Conservation (phyloP, 2,113 vertebrate species). For the Chinchilla lanigera region DNA sequence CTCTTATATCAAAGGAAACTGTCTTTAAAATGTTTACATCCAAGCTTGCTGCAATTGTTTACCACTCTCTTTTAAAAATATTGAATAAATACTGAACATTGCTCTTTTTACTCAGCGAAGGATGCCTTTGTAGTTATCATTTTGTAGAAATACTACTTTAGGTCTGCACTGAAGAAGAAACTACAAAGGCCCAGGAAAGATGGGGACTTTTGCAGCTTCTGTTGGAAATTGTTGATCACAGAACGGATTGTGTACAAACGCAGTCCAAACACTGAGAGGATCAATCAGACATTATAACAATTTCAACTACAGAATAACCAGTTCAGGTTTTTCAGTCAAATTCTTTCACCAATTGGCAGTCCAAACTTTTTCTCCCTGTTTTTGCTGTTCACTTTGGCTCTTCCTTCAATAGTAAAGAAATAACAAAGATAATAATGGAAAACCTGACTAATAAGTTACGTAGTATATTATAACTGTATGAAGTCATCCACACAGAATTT, state of each 20-base stretch:
- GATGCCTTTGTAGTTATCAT: not conserved
- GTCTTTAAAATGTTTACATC: slow-evolving; percentile 11
- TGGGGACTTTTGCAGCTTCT: not conserved
- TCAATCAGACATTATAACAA: not conserved
- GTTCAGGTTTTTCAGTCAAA: not conserved
- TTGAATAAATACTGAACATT: not conserved
- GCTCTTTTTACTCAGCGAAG: not conserved
- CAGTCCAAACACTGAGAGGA: not conserved
- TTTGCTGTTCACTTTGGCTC: not conserved
- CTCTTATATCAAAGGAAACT: slow-evolving; percentile 16
- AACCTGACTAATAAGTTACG: not conserved
- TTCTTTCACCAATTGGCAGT: not conserved
- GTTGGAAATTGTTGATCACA: not conserved
- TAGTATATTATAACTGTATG: not conserved
- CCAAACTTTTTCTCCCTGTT: not conserved
- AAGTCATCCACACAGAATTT: not conserved
- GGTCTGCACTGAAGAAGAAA: not conserved
- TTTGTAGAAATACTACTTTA: not conserved
- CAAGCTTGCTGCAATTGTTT: not conserved
- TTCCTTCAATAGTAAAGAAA: not conserved
- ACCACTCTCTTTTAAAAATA: not conserved
- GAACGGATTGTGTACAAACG: not conserved
- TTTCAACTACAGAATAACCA: not conserved
- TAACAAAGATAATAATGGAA: not conserved
- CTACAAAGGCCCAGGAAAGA: not conserved